Conservation (phyloP, 2,888 invertebrate genomes). For the Dynastes maya region DNA sequence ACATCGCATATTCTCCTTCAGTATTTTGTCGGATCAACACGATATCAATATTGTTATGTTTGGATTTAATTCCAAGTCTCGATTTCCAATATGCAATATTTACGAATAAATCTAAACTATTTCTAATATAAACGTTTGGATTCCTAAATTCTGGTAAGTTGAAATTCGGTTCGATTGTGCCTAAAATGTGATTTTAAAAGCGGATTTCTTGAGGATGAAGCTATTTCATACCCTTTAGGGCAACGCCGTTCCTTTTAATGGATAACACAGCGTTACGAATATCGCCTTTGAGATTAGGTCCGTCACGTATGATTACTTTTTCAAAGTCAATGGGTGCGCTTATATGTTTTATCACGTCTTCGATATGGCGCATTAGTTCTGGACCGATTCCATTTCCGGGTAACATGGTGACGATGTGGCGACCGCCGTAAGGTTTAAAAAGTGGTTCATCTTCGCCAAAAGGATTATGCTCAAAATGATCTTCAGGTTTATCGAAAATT, state of each 20-base stretch:
- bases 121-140: conserved; percentile 73
- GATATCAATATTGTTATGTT: conserved; percentile 72
- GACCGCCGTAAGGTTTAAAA: conserved; percentile 56
- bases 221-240: conserved; percentile 60
- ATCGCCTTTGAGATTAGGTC: conserved; percentile 54
- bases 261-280: conserved; percentile 61
- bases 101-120: conserved; percentile 74
- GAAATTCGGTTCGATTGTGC: conserved; percentile 48
- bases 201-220: no score
- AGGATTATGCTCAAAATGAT: neutral
- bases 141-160: conserved; percentile 37
- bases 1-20: conserved; percentile 77
- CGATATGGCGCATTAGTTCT: conserved; percentile 63
- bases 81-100: conserved; percentile 74
- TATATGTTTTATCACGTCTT: conserved; percentile 61
- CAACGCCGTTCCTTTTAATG: conserved; percentile 63
- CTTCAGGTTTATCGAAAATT: neutral
- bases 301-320: conserved; percentile 57
- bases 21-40: conserved; percentile 78
- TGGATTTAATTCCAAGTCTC: conserved; percentile 70
- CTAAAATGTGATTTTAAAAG: neutral
- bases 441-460: conserved; percentile 50
- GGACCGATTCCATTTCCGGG: conserved; percentile 64
- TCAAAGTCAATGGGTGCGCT: conserved; percentile 67
- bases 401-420: conserved; percentile 58